Evolutionary conservation across 2,797 vertebrate species (phyloP).

Genomic region (Catamblyrhynchus diadema): DNA sequence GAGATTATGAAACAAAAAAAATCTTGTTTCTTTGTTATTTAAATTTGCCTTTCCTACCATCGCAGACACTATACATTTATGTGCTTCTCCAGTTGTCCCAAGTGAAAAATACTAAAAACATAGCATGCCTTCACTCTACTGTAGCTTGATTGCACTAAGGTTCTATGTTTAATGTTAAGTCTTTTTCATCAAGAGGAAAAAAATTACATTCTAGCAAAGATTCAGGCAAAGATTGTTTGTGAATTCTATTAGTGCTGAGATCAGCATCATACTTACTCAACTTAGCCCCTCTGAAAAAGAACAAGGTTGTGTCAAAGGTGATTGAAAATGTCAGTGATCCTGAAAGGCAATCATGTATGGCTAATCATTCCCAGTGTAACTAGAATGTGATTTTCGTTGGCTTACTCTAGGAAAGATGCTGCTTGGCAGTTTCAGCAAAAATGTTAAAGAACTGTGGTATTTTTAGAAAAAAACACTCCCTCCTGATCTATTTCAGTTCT

Average conservation of each 20-base stretch:
- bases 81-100: background rate
- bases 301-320: background rate
- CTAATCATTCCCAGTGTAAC: background rate
- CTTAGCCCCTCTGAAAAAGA: background rate
- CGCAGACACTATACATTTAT: background rate
- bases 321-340: background rate
- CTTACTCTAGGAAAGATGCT: background rate
- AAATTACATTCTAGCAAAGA: background rate
- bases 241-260: background rate
- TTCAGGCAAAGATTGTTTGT: background rate
- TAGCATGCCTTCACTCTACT: background rate
- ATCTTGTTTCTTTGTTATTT: background rate
- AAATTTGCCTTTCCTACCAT: background rate
- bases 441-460: background rate
- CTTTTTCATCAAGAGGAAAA: background rate
- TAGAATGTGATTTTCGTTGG: background rate
- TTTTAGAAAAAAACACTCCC: background rate
- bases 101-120: background rate
- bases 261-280: background rate
- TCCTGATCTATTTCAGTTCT: background rate
- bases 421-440: background rate
- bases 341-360: background rate
- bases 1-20: background rate
- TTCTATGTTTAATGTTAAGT: background rate
- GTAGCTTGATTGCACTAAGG: background rate